Evolutionary conservation across 2,113 vertebrate genomes (phyloP).

Genomic region (Thomomys bottae): DNA sequence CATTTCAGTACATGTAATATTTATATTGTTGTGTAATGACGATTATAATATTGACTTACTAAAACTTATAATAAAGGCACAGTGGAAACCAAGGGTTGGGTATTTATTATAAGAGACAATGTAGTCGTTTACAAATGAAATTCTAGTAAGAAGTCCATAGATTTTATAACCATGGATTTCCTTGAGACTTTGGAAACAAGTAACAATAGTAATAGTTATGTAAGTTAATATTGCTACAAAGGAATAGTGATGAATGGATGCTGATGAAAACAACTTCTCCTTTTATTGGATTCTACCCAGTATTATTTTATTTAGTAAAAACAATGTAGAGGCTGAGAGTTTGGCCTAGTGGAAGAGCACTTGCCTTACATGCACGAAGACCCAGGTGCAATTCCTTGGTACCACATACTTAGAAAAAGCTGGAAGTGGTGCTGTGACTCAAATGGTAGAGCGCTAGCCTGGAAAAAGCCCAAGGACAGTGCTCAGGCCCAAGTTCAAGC

Average conservation of each 20-base stretch:
- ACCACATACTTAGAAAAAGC: too few relatives aligned
- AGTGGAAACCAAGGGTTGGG: not conserved
- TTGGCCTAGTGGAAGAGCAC: too few relatives aligned
- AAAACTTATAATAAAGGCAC: not conserved
- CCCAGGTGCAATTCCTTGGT: too few relatives aligned
- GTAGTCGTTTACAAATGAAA: not conserved
- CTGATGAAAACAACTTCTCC: not conserved
- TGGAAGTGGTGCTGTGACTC: too few relatives aligned
- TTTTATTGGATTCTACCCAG: not conserved
- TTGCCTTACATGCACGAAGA: too few relatives aligned
- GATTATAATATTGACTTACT: conserved; percentile 19
- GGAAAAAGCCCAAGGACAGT: too few relatives aligned
- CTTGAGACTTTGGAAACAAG: not conserved
- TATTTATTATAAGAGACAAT: not conserved
- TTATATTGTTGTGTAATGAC: not conserved
- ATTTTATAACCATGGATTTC: not conserved
- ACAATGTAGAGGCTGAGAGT: not conserved
- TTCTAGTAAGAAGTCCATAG: not conserved
- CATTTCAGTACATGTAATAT: conserved; percentile 4
- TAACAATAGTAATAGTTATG: not conserved
- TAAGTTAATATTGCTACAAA: not conserved
- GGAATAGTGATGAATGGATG: not conserved
- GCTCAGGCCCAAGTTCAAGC: too few relatives aligned
- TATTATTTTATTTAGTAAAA: not conserved
- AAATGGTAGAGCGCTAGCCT: too few relatives aligned